A percentile compares a stretch with the other conserved stretches of the same genome.
Evolutionary conservation across 1,140 invertebrate genomes (phyloP).

Genomic region (Zaprionus tsacasi): DNA sequence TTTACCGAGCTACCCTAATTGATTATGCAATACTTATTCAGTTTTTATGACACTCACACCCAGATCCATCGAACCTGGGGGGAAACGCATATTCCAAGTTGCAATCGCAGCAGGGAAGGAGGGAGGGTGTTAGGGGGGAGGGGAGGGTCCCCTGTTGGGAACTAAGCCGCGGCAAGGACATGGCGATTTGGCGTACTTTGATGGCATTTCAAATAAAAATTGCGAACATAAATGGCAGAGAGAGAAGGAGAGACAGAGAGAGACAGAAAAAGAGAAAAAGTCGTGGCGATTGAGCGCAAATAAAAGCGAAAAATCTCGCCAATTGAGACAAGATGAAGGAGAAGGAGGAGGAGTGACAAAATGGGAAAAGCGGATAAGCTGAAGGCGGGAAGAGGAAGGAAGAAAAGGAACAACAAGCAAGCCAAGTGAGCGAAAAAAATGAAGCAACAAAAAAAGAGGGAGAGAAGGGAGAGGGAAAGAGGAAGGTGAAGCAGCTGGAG

Average conservation of each 20-base stretch:
- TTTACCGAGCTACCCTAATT: slow-evolving; percentile 42
- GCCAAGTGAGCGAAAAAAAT: slow-evolving; percentile 6
- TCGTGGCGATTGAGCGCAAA: slow-evolving; percentile 65
- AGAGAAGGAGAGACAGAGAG: background rate
- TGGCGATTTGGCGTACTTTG: slow-evolving; percentile 58
- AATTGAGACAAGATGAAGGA: slow-evolving; percentile 32
- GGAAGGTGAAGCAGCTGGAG: background rate
- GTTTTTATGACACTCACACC: slow-evolving; percentile 22
- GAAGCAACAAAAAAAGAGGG: background rate
- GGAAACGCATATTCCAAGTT: slow-evolving; percentile 6
- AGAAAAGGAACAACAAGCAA: background rate
- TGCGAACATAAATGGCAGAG: slow-evolving; percentile 65
- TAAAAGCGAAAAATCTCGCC: slow-evolving; percentile 73
- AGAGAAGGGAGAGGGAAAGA: background rate
- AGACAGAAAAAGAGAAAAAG: slow-evolving; percentile 13
- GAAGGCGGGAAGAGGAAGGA: background rate
- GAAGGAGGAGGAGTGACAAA: background rate
- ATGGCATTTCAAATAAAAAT: slow-evolving; percentile 73
- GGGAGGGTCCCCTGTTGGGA: background rate
- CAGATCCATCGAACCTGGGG: background rate
- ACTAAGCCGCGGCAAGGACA: slow-evolving; percentile 29
- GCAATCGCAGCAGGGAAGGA: background rate
- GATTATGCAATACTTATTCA: slow-evolving; percentile 60
- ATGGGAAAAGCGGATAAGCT: slow-evolving; percentile 31
- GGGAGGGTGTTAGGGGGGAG: no score